Conservation (phyloP, 2,113 vertebrate species). For the Eptesicus fuscus region DNA sequence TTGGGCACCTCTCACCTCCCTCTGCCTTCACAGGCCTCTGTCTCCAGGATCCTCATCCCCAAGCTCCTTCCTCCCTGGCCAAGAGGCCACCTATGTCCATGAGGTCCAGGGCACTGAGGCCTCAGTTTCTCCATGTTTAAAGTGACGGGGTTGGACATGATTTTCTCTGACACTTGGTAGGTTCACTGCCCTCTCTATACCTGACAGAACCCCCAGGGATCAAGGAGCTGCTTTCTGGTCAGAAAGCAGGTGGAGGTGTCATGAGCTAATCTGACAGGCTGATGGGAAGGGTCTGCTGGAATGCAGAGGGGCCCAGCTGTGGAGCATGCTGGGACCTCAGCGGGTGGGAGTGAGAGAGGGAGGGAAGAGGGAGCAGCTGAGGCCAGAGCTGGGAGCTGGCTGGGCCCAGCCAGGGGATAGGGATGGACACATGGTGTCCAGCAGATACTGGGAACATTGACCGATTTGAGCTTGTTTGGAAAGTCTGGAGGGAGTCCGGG, state of each 20-base stretch:
- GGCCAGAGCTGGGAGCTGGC: neutral
- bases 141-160: neutral
- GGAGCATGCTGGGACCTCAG: neutral
- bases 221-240: neutral
- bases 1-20: neutral
- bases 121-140: neutral
- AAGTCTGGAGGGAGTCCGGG: neutral
- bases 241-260: neutral
- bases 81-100: no score
- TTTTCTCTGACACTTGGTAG: neutral
- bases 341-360: neutral
- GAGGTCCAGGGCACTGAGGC: neutral
- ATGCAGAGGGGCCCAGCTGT: neutral
- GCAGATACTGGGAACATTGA: neutral
- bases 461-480: neutral
- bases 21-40: neutral
- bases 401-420: neutral
- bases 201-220: neutral
- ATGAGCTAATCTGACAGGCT: neutral
- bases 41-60: neutral
- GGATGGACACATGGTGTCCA: neutral
- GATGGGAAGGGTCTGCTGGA: neutral
- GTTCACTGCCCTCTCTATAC: accelerated
- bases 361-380: neutral
- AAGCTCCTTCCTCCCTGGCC: neutral